Evolutionary conservation across 2,888 invertebrate species (phyloP).

Genomic region (Platerodrilus igneus): DNA sequence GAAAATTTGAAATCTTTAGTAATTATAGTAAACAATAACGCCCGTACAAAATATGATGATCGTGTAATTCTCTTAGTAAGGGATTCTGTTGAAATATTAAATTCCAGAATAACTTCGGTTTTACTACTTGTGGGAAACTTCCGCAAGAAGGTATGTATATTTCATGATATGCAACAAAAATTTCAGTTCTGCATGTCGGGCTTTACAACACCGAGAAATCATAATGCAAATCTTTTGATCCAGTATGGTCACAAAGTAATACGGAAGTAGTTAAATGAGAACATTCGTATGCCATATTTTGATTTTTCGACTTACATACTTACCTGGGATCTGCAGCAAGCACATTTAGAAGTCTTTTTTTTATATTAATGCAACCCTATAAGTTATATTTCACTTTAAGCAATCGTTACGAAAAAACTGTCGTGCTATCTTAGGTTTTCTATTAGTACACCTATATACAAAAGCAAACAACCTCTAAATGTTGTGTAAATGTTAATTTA

Average conservation of each 20-base stretch:
- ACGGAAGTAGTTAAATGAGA: constrained; percentile 16
- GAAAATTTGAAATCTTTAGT: no score
- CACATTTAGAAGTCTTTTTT: no score
- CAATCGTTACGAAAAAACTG: constrained; percentile 8
- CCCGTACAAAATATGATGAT: no score
- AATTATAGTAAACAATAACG: no score
- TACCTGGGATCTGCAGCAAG: no score
- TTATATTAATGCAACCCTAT: constrained; percentile 5
- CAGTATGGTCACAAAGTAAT: constrained; percentile 14
- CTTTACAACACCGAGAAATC: constrained; percentile 22
- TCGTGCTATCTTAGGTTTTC: constrained; percentile 9
- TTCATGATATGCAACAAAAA: constrained; percentile 20
- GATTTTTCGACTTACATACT: no score
- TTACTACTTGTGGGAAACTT: no score
- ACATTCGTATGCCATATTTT: constrained; percentile 24
- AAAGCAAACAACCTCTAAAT: constrained; percentile 21
- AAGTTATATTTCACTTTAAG: constrained; percentile 2
- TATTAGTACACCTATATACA: constrained; percentile 22
- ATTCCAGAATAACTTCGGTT: no score
- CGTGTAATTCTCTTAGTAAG: no score
- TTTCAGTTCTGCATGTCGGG: no score
- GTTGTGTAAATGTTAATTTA: constrained; percentile 20
- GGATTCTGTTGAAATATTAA: no score
- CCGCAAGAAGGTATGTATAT: constrained; percentile 18
- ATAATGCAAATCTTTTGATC: constrained; percentile 25